Percentiles rank a stretch among this genome's conserved stretches.
These are phyloP conservation scores for Dynastes hyllus DNA, from an alignment of 2,888 invertebrate species.

Conservation along the genomic window DNA sequence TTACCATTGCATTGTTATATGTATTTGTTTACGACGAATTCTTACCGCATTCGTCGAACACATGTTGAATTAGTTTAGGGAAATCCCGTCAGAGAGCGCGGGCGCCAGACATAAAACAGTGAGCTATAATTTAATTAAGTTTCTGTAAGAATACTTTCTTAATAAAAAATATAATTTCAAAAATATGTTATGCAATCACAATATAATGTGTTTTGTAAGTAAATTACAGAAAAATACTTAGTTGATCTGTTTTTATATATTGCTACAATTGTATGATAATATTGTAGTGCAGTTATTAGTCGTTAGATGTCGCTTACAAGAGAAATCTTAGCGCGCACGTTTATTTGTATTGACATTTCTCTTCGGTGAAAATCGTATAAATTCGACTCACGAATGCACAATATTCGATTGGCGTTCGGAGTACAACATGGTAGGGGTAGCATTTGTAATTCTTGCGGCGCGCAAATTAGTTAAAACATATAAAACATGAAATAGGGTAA, in stretches of 20 bases:
- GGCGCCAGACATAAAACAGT: too few species aligned
- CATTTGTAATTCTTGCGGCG: conserved; percentile 56
- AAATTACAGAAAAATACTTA: too few species aligned
- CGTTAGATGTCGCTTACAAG: not conserved
- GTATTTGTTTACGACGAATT: not conserved
- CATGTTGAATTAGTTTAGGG: not conserved
- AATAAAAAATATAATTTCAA: too few species aligned
- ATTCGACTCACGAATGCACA: conserved; percentile 51
- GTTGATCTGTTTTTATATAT: too few species aligned
- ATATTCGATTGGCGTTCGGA: conserved; percentile 62
- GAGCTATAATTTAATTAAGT: too few species aligned
- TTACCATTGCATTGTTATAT: too few species aligned
- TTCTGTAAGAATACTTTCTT: too few species aligned
- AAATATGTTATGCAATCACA: too few species aligned
- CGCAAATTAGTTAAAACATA: conserved; percentile 62
- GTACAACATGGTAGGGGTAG: conserved; percentile 60
- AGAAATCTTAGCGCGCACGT: conserved; percentile 29
- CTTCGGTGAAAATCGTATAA: conserved; percentile 13
- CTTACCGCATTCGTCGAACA: not conserved
- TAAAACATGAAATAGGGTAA: conserved; percentile 54
- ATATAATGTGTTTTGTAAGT: too few species aligned
- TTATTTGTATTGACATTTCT: conserved; percentile 44
- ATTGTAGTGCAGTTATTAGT: not conserved
- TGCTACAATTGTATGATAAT: too few species aligned
- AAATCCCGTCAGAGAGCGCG: not conserved